Percentiles rank a stretch among this genome's conserved stretches.
phyloP scores from a whole-genome alignment of 1,140 invertebrate species.

The Zaprionus capensis region DNA sequence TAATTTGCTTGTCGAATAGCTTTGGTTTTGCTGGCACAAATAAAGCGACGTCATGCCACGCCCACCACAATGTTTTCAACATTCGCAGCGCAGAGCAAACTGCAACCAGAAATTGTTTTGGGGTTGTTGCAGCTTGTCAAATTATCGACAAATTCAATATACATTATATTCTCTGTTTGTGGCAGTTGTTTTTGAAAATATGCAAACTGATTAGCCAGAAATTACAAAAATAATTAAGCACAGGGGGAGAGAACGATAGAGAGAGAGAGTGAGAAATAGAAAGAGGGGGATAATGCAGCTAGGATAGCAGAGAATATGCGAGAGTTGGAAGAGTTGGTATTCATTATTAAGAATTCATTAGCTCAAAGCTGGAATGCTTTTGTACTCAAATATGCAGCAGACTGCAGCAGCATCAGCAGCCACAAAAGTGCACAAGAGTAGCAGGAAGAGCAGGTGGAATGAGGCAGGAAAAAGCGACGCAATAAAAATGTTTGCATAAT shows the following conservation, averaged over 20 bases:
- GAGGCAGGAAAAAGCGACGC: conserved; percentile 6
- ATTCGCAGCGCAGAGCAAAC: conserved; percentile 13
- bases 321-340: conserved; percentile 3
- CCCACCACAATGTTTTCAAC: conserved; percentile 52
- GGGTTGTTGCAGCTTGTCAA: conserved; percentile 26
- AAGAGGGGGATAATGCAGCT: neutral
- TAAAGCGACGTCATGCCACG: conserved; percentile 33
- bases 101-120: conserved; percentile 14
- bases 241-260: too few species aligned
- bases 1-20: conserved; percentile 75
- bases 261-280: too few species aligned
- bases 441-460: neutral
- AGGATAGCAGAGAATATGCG: neutral
- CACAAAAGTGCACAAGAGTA: neutral
- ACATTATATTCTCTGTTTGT: conserved; percentile 22
- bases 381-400: conserved; percentile 36
- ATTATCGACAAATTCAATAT: conserved; percentile 61
- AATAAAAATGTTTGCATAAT: conserved; percentile 59
- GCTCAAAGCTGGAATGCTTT: conserved; percentile 69
- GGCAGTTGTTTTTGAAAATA: conserved; percentile 5
- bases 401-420: conserved; percentile 18
- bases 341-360: conserved; percentile 34
- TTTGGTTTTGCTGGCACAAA: conserved; percentile 59
- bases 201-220: conserved; percentile 28
- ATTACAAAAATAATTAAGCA: conserved; percentile 46